phyloP scores from a whole-genome alignment of 2,113 vertebrate species.

The Rhagologus leucostigma region DNA sequence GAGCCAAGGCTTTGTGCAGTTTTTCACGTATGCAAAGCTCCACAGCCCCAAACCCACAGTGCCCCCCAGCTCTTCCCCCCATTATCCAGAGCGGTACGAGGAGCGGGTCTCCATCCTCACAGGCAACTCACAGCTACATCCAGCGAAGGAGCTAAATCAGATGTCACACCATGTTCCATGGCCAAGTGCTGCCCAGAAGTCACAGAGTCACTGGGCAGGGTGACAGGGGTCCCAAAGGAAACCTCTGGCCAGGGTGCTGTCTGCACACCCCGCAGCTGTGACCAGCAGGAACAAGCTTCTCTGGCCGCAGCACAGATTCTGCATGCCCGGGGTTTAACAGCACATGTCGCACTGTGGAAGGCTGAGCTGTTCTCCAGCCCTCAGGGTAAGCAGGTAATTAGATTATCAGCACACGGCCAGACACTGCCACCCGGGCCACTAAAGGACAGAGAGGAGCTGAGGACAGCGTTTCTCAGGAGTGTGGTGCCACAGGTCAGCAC shows the following conservation, averaged over 20 bases:
- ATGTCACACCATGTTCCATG: not conserved
- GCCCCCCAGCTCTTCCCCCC: not conserved
- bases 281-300: not conserved
- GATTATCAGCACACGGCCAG: not conserved
- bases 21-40: not conserved
- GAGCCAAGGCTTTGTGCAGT: not conserved
- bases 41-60: not conserved
- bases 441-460: not conserved
- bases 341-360: not conserved
- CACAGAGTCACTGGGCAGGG: not conserved
- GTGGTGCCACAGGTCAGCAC: not conserved
- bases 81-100: not conserved
- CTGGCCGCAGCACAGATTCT: not conserved
- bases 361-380: not conserved
- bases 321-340: not conserved
- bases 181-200: not conserved
- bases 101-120: not conserved
- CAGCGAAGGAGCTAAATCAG: not conserved
- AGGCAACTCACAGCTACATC: not conserved
- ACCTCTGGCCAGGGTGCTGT: not conserved
- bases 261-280: not conserved
- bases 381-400: conserved; percentile 23
- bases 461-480: not conserved
- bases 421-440: not conserved
- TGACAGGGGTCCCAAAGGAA: not conserved